Base-by-base conservation (phyloP, 2,113 vertebrate species). In the Amblyornis subalaris region DNA sequence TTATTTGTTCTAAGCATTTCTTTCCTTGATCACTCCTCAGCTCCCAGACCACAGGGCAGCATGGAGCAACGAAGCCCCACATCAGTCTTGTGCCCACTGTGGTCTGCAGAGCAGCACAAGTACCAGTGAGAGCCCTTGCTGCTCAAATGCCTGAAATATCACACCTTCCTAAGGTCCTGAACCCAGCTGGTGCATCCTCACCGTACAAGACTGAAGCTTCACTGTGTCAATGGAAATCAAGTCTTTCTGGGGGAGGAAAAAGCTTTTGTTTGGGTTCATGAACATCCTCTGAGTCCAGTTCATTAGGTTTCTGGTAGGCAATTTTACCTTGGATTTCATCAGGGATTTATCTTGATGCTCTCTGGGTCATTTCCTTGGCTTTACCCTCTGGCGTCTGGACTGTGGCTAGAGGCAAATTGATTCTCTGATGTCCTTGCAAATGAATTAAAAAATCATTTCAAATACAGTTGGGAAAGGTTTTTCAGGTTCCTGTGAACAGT, bases 361-460 rank as follows among this genome's bases (percentile, higher is more conserved):
- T 74, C 66, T 60, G 51, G 65, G n/a, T 93, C 48, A 45, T 85
- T 91, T 95, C 72, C 75, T 93, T 74, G 65, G 25, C 80, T 89
- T 88, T 75, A 87, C 51, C 70, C 2, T 0, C 22, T 0, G 3
- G 72, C 36, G 4, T 80, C 82, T 86, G 79, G 44, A 42, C 65
- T 88, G 75, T 81, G 72, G 82, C 47, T 95, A 38, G 57, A 88
- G 75, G 61, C n/a, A 92, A 80, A 83, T 35, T 74, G 79, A 86
- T 90, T 91, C 55, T 67, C 80, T 81, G 82, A 71, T 77, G 75
- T 80, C 75, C 55, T 58, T 83, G 75, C 48, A 96, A 91, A 83
- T 85, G 28, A 95, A 94, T 88, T 91, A 61, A 89, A 93, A 94
- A 96, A 77, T 93, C 60, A 67, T 93, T 96, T 94, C 76, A 88